Evolutionary conservation across 1,140 invertebrate genomes (phyloP).

Genomic region (Diabrotica undecimpunctata): DNA sequence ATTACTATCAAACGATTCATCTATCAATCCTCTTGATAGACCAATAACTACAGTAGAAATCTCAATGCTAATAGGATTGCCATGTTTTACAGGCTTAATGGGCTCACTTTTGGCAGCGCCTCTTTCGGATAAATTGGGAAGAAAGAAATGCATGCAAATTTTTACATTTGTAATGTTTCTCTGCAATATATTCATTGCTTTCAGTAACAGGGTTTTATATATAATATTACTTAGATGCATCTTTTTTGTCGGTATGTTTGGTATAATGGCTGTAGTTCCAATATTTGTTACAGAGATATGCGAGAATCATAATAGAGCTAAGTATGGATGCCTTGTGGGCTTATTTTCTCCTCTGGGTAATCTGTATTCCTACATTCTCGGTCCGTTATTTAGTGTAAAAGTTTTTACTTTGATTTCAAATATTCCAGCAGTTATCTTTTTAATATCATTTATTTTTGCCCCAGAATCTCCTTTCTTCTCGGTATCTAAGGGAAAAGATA

Average conservation of each 20-base stretch:
- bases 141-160: conserved; percentile 48
- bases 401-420: conserved; percentile 62
- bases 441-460: conserved; percentile 67
- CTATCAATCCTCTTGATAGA: conserved; percentile 39
- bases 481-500: conserved; percentile 55
- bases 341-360: conserved; percentile 47
- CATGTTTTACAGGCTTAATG: conserved; percentile 69
- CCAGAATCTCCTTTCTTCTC: conserved; percentile 79
- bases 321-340: conserved; percentile 57
- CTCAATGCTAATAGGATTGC: conserved; percentile 78
- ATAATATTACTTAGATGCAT: conserved; percentile 47
- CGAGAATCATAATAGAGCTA: conserved; percentile 40
- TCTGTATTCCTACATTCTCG: conserved; percentile 53
- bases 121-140: conserved; percentile 33
- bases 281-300: conserved; percentile 54
- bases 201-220: conserved; percentile 39
- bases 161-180: conserved; percentile 45
- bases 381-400: conserved; percentile 57
- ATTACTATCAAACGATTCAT: conserved; percentile 40
- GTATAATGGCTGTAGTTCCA: conserved; percentile 49
- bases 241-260: conserved; percentile 48
- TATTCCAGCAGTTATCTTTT: conserved; percentile 59
- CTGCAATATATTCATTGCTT: conserved; percentile 46
- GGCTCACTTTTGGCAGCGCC: conserved; percentile 37
- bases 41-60: conserved; percentile 51